phyloP scores from a whole-genome alignment of 2,797 vertebrate genomes.

The Synanceia verrucosa region DNA sequence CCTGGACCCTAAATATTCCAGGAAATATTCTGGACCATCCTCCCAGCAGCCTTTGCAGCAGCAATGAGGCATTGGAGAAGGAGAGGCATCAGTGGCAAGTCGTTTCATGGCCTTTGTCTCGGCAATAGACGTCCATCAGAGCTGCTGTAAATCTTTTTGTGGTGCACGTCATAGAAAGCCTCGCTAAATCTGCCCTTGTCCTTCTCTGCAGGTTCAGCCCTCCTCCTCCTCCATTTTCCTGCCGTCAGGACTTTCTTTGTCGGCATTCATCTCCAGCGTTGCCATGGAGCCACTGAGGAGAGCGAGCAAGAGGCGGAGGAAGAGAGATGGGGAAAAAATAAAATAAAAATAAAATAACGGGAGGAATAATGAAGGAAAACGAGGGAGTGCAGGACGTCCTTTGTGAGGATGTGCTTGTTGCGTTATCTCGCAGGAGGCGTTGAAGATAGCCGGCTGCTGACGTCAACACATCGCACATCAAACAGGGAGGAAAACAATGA shows the following conservation, averaged over 20 bases:
- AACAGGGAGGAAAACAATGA: conserved; percentile 21
- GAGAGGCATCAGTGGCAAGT: conserved; percentile 31
- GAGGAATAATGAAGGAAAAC: conserved; percentile 6
- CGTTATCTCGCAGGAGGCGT: conserved; percentile 17
- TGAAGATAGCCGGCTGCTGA: conserved; percentile 39
- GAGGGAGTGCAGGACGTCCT: conserved; percentile 15
- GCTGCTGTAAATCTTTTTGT: conserved; percentile 30
- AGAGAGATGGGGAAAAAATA: too few species aligned
- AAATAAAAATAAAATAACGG: conserved; percentile 1
- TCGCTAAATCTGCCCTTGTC: conserved; percentile 48
- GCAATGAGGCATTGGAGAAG: conserved; percentile 22
- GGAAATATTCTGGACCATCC: not conserved
- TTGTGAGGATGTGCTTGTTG: conserved; percentile 20
- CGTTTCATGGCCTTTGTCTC: conserved; percentile 36
- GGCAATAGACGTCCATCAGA: conserved; percentile 32
- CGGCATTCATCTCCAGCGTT: conserved; percentile 56
- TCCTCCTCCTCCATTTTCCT: conserved; percentile 43
- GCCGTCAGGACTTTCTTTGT: conserved; percentile 58
- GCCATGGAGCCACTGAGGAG: conserved; percentile 47
- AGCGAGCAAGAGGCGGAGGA: conserved; percentile 27
- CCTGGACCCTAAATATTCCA: not conserved
- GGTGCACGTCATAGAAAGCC: conserved; percentile 21
- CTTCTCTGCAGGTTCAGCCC: conserved; percentile 34
- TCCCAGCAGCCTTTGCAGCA: conserved; percentile 45
- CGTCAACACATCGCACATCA: conserved; percentile 31